Evolutionary conservation across 1,140 invertebrate genomes (phyloP), one percentile per base, ranked within the genome.

Genomic region (Drosophila nikananu): DNA sequence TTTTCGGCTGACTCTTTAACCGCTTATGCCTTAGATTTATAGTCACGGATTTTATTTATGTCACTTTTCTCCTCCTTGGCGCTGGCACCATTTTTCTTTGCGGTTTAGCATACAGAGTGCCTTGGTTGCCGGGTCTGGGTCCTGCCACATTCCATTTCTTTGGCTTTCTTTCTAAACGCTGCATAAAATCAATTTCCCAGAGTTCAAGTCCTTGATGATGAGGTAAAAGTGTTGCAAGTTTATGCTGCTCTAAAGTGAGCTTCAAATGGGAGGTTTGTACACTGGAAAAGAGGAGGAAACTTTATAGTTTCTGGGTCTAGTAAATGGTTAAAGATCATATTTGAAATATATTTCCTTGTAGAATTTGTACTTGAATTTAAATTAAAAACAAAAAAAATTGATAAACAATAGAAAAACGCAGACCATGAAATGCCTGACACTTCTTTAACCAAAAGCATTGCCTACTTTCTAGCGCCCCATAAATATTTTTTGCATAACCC

Each of bases 31-130:
- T 81, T 84, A 90, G 84, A 89, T 89, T 89, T 89, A 89, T 89
- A 78, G 84, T 89, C 86, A 83, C 81, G 86, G 86, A 80, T 84
- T 89, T 89, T 89, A 89, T 89, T 89, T 89, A 89, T 89, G 86
- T 89, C 84, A 84, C 86, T 86, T 80, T 66, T 41, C 77, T 49
- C 65, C 61, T 80, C 63, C 64, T 59, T 27, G 59, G 21, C 58
- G 52, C 44, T 48, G 55, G 32, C 39, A 81, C 72, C 79, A 77
- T 84, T 84, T 84, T 80, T 84, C 78, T 76, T 80, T 70, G 63
- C 79, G 83, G 61, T 86, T 83, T 86, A 86, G 82, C 82, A 84
- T 86, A 81, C 80, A 63, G 71, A 62, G 62, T 63, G 62, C 15
- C 23, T 25, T 25, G 23, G 1, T 15, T 52, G 63, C 65, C 10